Conservation (phyloP, 2,888 invertebrate genomes). For the Tenthredo livida region DNA sequence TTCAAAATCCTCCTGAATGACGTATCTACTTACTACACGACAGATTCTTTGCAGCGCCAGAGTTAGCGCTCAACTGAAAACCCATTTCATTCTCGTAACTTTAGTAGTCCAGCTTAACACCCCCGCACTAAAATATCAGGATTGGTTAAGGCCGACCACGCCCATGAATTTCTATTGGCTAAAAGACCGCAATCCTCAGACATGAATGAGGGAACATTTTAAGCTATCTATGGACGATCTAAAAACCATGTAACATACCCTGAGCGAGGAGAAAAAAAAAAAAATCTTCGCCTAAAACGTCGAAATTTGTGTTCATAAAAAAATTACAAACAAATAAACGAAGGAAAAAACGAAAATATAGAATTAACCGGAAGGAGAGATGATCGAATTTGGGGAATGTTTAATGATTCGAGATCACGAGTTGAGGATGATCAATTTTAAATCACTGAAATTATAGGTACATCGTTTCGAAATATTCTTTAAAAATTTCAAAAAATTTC, state of each 20-base stretch:
- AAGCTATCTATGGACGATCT: slow-evolving; percentile 38
- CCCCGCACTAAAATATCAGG: slow-evolving; percentile 11
- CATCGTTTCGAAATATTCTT: no score
- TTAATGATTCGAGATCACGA: no score
- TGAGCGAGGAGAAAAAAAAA: not conserved
- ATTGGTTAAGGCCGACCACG: slow-evolving; percentile 29
- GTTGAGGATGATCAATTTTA: no score
- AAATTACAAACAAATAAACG: not conserved
- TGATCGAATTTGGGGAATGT: no score
- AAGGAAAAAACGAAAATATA: no score
- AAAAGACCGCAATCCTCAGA: not conserved
- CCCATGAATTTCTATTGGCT: slow-evolving; percentile 17
- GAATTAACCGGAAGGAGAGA: no score
- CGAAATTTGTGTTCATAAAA: not conserved
- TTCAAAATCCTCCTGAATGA: not conserved
- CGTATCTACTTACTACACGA: no score
- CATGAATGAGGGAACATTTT: slow-evolving; percentile 41
- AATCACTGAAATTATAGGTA: no score
- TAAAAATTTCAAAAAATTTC: no score
- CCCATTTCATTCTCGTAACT: slow-evolving; percentile 38
- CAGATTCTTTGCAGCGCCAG: not conserved
- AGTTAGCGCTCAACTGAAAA: slow-evolving; percentile 48
- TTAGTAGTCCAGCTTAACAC: slow-evolving; percentile 9
- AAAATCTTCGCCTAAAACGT: not conserved
- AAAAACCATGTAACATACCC: not conserved